Base-by-base conservation (phyloP, 2,797 vertebrate genomes). In the Molossus molossus region DNA sequence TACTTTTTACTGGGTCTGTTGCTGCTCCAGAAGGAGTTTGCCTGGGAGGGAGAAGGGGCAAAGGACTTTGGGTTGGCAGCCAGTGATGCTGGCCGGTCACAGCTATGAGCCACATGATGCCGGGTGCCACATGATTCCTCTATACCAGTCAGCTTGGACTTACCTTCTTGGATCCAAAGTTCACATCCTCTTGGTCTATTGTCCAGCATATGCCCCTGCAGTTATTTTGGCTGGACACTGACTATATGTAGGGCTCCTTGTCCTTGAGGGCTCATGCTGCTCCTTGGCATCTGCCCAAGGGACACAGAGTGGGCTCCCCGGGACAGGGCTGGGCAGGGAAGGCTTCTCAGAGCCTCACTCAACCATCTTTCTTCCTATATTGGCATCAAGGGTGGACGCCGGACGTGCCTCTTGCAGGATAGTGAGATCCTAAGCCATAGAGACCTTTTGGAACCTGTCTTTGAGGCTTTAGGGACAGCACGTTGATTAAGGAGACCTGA, bases 401-500 rank as follows among this genome's bases (percentile, higher is more conserved):
- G n/a, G n/a, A 65, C 75, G 55, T 67, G 53, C 92, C 75, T 57
- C 40, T 82, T 85, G 33, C 25, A 86, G 92, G 58, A 95, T 94
- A 85, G 80, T 84, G 79, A 91, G 88, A 92, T 79, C 81, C 62
- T 65, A 18, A 87, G 91, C 72, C 50, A 29, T 23, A 72, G 87
- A 95, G 96, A 91, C 90, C 72, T 96, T 91, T 93, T n/a, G 55
- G 81, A 96, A 81, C 81, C 80, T 5, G 14, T 86, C 27, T 50
- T 37, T 23, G 91, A 91, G 73, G 62, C 87, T 94, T 82, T 57
- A 17, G 48, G 87, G 86, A 84, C 33, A 70, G 95, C 95, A 96
- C 93, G 70, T 96, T 97, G 97, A 97, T 91, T 69, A 95, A 97
- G 58, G 92, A 92, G 83, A 4, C 29, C 91, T 90, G 93, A 96